Conservation (phyloP, 1,140 invertebrate species). For the Gyrodactylus bullatarudis region DNA sequence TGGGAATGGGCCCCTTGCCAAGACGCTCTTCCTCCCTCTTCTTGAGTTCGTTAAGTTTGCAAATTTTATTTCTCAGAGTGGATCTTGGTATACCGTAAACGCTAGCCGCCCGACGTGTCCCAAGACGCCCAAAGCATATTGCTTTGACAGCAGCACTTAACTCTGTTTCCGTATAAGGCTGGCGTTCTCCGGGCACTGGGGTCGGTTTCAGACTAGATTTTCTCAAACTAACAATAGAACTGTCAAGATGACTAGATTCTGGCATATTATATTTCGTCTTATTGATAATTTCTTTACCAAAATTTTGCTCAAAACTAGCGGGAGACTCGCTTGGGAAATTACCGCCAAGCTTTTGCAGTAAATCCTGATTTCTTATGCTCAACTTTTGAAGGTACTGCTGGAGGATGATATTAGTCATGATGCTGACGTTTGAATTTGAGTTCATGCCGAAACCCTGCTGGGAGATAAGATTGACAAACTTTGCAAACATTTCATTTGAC, state of each 20-base stretch:
- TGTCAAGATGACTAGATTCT: not conserved
- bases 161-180: constrained; percentile 49
- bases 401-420: not conserved
- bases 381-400: not conserved
- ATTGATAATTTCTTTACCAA: too few species aligned
- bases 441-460: not conserved
- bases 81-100: constrained; percentile 75
- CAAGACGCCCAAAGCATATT: constrained; percentile 57
- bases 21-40: constrained; percentile 8
- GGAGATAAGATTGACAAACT: not conserved
- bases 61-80: constrained; percentile 60
- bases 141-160: constrained; percentile 51
- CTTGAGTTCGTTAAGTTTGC: constrained; percentile 35
- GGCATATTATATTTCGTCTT: not conserved
- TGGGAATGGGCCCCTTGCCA: not conserved
- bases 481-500: not conserved
- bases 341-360: not conserved
- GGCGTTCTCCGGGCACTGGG: not conserved
- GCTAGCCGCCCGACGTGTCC: constrained; percentile 53
- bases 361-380: not conserved
- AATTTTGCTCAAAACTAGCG: too few species aligned
- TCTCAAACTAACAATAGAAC: not conserved
- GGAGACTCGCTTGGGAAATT: too few species aligned
- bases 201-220: too few species aligned
- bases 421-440: not conserved